A percentile compares a stretch with the other conserved stretches of the same genome.
Evolutionary conservation across 1,140 invertebrate species (phyloP).

Genomic region (Phocides pigmalion): DNA sequence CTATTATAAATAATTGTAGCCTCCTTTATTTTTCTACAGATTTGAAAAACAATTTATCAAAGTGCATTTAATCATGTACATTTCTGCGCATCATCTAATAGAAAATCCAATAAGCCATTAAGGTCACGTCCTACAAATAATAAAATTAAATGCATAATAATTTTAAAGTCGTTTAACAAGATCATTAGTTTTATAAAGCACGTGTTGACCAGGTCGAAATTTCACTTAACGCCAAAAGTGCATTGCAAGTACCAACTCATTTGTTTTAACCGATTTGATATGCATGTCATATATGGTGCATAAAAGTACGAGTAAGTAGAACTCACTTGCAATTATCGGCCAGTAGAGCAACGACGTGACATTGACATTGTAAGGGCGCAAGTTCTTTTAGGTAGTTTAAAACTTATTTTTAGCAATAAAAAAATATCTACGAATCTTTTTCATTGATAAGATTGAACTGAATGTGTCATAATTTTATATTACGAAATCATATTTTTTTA

Average conservation of each 20-base stretch:
- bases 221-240: constrained; percentile 2
- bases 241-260: not conserved
- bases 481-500: no score
- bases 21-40: no score
- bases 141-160: not conserved
- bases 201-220: constrained; percentile 10
- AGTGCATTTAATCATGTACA: not conserved
- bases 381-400: no score
- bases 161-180: not conserved
- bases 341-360: constrained; percentile 52
- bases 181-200: constrained; percentile 6
- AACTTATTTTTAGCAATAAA: no score
- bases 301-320: constrained; percentile 47
- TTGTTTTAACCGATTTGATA: constrained; percentile 50
- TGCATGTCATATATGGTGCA: constrained; percentile 49
- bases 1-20: no score
- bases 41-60: not conserved
- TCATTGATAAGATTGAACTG: no score
- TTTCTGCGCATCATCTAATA: constrained; percentile 12
- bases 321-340: constrained; percentile 45
- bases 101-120: constrained; percentile 15
- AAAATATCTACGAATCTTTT: no score
- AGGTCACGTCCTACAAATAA: constrained; percentile 4
- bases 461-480: no score
- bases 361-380: constrained; percentile 9